Evolutionary conservation across 2,113 vertebrate genomes (phyloP), one percentile per base, ranked within the genome.

Genomic region (Noctilio leporinus): DNA sequence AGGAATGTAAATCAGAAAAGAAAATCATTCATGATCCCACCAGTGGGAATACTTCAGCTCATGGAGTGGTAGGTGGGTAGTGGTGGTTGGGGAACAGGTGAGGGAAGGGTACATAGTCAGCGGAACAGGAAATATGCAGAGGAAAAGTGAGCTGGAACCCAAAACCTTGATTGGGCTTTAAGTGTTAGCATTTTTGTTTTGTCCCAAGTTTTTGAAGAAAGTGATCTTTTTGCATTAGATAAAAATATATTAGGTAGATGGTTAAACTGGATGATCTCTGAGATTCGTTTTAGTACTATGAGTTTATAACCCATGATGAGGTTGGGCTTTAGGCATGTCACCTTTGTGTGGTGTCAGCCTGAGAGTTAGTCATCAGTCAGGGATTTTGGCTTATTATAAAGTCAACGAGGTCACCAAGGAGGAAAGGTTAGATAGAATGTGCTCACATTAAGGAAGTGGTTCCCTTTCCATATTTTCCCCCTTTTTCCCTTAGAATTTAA

Each of bases 351-450:
- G 80, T 92, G 28, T 90, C 55, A 93, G 22, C 55, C 49, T 35
- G 57, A 90, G 53, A 89, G 62, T 57, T 82, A 65, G 53, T 73
- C 67, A 53, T 96, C 28, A 64, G 35, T 94, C 85, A 89, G 73
- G 30, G 45, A 30, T 82, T 81, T 33, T 73, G 82, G 51, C 55
- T 92, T 93, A 83, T n/a, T n/a, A 86, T 62, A 70, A 11, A 92
- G n/a, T 90, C 7, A 49, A 47, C 77, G 35, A 86, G n/a, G 35
- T 93, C 59, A 87, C 65, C 38, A 49, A 72, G 70, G 19, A 81
- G 28, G 45, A 87, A 92, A 90, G 26, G 43, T 69, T 85, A 94
- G 43, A 69, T 88, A 94, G 38, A 75, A 20, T 92, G 85, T 86
- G 65, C n/a, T 45, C 76, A 59, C 3, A 69, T 84, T 22, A 26